A percentile compares a stretch with the other conserved stretches of the same genome.
phyloP scores from a whole-genome alignment of 2,113 vertebrate genomes.

The Calypte anna region DNA sequence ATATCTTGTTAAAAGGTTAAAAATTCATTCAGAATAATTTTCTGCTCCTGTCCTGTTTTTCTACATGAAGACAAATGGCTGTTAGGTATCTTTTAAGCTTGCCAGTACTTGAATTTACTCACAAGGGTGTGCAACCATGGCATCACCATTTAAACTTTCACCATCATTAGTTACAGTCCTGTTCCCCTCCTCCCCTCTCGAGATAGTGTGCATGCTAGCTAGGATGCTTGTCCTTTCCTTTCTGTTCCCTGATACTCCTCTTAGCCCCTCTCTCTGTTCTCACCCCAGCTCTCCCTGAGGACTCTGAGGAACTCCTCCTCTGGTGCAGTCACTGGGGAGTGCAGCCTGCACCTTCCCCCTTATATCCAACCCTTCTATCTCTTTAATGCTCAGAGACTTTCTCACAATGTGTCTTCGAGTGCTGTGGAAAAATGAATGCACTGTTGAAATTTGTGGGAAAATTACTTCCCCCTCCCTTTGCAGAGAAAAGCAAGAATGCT shows the following conservation, averaged over 20 bases:
- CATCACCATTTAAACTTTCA: neutral
- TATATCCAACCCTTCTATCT: neutral
- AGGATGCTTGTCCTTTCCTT: neutral
- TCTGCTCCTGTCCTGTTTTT: neutral
- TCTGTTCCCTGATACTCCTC: neutral
- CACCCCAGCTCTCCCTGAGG: neutral
- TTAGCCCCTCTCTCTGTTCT: neutral
- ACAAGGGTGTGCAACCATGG: neutral
- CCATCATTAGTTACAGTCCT: neutral
- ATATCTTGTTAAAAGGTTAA: neutral
- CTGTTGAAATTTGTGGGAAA: neutral
- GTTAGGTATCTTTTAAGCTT: neutral
- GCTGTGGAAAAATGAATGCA: neutral
- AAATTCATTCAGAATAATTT: neutral
- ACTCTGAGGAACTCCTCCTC: accelerated
- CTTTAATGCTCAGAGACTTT: neutral
- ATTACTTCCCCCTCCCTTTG: neutral
- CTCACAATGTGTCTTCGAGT: neutral
- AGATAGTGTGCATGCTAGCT: neutral
- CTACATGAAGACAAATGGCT: neutral
- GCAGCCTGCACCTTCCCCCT: accelerated
- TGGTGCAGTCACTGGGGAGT: neutral
- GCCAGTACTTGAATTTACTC: neutral
- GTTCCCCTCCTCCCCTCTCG: neutral
- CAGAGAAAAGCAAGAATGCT: neutral